phyloP scores from a whole-genome alignment of 1,140 invertebrate genomes.

The Neelides sp. region DNA sequence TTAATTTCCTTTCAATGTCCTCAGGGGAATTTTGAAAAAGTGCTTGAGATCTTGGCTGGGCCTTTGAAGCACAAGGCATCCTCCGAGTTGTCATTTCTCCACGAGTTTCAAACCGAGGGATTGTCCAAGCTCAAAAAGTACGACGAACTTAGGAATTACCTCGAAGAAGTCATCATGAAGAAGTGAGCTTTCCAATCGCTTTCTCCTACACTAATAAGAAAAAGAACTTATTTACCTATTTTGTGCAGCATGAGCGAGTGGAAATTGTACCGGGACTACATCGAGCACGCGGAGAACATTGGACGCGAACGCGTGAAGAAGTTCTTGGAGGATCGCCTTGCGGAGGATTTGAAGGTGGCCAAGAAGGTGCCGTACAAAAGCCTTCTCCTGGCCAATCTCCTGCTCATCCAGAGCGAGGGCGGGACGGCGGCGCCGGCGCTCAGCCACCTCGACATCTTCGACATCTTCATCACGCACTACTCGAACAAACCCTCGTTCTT shows the following conservation, averaged over 20 bases:
- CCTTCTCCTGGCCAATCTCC: too few relatives aligned
- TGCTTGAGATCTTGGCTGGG: conserved; percentile 63
- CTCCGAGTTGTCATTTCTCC: too few relatives aligned
- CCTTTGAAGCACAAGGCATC: conserved; percentile 45
- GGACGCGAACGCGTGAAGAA: conserved; percentile 19
- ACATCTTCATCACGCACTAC: too few relatives aligned
- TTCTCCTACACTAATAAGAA: not conserved
- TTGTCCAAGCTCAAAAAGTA: conserved; percentile 59
- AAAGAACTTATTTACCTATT: not conserved
- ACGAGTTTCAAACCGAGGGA: conserved; percentile 56
- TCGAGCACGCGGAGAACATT: conserved; percentile 29
- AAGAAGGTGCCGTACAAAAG: too few relatives aligned
- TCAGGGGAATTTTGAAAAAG: conserved; percentile 64
- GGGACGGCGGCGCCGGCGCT: too few relatives aligned
- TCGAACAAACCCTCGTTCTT: conserved; percentile 19
- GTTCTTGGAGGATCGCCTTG: not conserved
- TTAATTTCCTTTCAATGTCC: conserved; percentile 8
- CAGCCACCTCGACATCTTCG: too few relatives aligned
- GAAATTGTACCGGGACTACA: conserved; percentile 37
- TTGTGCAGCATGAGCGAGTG: conserved; percentile 34
- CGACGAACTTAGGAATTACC: conserved; percentile 52
- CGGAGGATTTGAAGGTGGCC: too few relatives aligned
- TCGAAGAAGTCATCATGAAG: conserved; percentile 53
- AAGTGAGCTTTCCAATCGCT: conserved; percentile 46
- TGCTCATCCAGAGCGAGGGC: too few relatives aligned